Evolutionary conservation across 2,797 vertebrate genomes (phyloP), one percentile per base, ranked within the genome.

Genomic region (Astyanax mexicanus): DNA sequence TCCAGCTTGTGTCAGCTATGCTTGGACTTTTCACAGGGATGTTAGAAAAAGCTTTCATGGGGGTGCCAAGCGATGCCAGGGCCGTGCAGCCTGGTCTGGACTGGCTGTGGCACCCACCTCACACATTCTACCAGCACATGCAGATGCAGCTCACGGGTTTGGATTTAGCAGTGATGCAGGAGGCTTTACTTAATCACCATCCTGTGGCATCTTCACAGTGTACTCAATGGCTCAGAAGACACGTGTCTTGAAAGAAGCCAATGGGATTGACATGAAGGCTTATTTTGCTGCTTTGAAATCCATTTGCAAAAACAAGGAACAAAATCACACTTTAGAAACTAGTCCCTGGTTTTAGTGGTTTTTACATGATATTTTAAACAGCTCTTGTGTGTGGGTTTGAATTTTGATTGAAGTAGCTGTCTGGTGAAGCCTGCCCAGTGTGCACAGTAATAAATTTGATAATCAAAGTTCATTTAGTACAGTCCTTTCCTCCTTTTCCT

Each of bases 31-130:
- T 92, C 89, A 79, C 91, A 83, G 86, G 81, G 84, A 88, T 78
- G 80, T 86, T 84, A 84, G 84, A 92, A 88, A 88, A 89, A 87
- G 83, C 89, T 93, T 88, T 86, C 92, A 91, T 84, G 80, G 80
- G 35, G 71, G 88, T 93, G 91, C 84, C 86, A 93, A 92, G 91
- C 91, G 91, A 89, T 90, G 88, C 86, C 85, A 87, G 83, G 87
- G 85, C 88, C 84, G 85, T 85, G 84, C 84, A 85, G 86, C 86
- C 86, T 88, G 88, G 85, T 89, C 85, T 84, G 77, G 88, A 81
- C 89, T 86, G 84, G 84, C 88, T 88, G 81, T 92, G 88, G 84
- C 91, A 91, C 88, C 74, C 83, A 61, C 79, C 19, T 88, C 84
- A 83, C 86, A 93, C 90, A 93, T 93, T 93, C 89, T 86, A 86